These are phyloP conservation scores for Hozukius guyotensis DNA, from an alignment of 2,797 vertebrate genomes.

Conservation along the genomic window DNA sequence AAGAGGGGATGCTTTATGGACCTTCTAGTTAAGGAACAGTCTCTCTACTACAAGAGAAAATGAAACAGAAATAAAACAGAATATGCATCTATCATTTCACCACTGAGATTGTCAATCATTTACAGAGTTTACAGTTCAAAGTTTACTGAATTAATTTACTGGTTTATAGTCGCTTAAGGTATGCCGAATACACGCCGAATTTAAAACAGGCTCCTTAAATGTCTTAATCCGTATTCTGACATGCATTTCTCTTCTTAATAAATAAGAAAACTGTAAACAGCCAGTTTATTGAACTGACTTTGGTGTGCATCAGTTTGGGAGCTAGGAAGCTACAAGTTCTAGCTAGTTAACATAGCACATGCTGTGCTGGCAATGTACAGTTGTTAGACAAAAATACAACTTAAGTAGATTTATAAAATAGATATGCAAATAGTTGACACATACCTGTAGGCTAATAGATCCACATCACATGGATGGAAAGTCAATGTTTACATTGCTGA, in stretches of 20 bases:
- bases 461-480: neutral
- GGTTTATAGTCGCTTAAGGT: neutral
- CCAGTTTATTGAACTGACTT: neutral
- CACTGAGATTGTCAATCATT: neutral
- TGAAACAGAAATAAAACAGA: fast-evolving
- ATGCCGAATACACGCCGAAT: neutral
- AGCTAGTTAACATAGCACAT: conserved; percentile 20
- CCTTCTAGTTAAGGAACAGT: neutral
- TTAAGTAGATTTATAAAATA: neutral
- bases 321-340: neutral
- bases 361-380: neutral
- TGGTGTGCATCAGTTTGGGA: neutral
- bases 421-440: neutral
- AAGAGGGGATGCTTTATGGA: neutral
- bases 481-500: conserved; percentile 60
- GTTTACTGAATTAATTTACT: neutral
- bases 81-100: neutral
- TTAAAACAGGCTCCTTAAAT: neutral
- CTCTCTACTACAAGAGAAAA: neutral
- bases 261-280: neutral
- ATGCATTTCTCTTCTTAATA: neutral
- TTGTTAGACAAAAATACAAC: neutral
- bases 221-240: neutral
- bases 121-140: neutral
- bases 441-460: conserved; percentile 19